phyloP scores from a whole-genome alignment of 2,797 vertebrate species.

The Pangasius larnaudii region DNA sequence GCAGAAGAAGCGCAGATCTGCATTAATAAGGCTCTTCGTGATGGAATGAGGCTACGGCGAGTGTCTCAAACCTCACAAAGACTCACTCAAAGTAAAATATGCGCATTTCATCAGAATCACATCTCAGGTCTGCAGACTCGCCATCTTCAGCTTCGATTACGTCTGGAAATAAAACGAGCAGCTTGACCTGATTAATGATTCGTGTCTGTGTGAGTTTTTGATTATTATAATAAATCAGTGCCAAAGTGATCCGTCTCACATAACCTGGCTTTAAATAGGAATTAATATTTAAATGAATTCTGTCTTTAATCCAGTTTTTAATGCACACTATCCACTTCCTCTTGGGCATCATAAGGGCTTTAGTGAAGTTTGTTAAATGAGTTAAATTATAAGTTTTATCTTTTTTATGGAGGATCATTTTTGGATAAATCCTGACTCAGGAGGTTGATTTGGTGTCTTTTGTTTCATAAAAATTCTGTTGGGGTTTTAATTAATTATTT shows the following conservation, averaged over 20 bases:
- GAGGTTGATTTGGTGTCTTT: too few species aligned
- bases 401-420: too few species aligned
- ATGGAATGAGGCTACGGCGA: slow-evolving; percentile 18
- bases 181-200: slow-evolving; percentile 1
- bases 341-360: background rate
- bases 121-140: background rate
- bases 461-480: too few species aligned
- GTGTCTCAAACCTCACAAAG: slow-evolving; percentile 14
- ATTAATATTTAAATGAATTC: background rate
- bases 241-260: background rate
- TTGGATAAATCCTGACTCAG: too few species aligned
- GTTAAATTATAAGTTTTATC: too few species aligned
- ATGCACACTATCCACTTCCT: background rate
- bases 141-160: background rate
- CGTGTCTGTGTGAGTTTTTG: background rate
- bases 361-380: too few species aligned
- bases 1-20: slow-evolving; percentile 18
- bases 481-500: background rate
- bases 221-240: slow-evolving; percentile 20
- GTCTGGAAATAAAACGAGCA: background rate
- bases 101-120: background rate
- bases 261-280: background rate
- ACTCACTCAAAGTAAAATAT: background rate
- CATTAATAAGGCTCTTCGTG: slow-evolving; percentile 22
- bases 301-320: background rate